These are phyloP conservation scores for Phortica okadai DNA, from an alignment of 2,888 invertebrate genomes.

Conservation along the genomic window DNA sequence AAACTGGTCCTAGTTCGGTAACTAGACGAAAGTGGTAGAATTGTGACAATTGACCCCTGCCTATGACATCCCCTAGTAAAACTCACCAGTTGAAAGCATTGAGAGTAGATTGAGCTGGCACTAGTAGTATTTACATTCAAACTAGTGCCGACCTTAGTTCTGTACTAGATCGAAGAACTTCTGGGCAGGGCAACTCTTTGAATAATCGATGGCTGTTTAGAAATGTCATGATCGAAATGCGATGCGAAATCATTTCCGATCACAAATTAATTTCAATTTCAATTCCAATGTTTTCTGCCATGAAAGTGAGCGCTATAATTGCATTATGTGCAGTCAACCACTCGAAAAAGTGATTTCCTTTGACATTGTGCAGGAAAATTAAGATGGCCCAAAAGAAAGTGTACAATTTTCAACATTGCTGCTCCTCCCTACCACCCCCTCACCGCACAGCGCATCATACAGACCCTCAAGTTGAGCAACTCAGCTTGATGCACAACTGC, in stretches of 20 bases:
- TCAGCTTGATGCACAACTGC: slow-evolving; percentile 24
- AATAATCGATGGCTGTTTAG: no score
- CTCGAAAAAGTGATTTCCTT: slow-evolving; percentile 47
- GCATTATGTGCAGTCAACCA: slow-evolving; percentile 20
- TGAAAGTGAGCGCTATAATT: neutral
- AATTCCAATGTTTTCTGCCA: neutral
- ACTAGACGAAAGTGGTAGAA: no score
- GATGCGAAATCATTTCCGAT: neutral
- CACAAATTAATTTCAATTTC: neutral
- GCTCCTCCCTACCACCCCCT: neutral
- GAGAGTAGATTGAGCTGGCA: no score
- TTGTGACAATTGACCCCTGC: no score
- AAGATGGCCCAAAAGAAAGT: slow-evolving; percentile 45
- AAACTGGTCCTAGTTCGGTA: no score
- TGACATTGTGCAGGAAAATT: slow-evolving; percentile 65
- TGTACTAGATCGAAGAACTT: no score
- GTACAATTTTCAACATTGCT: neutral
- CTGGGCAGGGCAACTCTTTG: no score
- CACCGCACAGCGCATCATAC: neutral
- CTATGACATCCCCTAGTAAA: no score
- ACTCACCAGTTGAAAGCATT: no score
- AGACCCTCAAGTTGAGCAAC: neutral
- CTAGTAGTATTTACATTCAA: no score
- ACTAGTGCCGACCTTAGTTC: no score
- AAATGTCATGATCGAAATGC: no score